Conservation (phyloP, 2,113 vertebrate species). For the Telmatochromis sp. region DNA sequence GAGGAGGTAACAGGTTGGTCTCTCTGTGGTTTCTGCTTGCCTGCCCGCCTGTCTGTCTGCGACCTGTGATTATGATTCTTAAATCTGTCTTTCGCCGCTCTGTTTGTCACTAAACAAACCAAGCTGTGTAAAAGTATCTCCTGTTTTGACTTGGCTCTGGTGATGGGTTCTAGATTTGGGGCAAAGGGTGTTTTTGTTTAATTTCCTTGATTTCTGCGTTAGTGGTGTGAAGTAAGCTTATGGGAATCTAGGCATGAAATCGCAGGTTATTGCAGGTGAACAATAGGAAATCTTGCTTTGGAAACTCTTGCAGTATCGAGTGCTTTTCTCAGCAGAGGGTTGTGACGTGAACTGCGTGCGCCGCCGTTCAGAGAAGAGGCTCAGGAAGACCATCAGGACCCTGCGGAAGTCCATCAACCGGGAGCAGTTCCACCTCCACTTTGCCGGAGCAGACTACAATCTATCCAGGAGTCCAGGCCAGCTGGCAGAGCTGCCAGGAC, state of each 20-base stretch:
- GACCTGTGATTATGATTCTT: constrained; percentile 16
- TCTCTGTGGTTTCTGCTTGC: constrained; percentile 56
- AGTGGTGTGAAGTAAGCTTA: constrained; percentile 6
- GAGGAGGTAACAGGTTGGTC: constrained; percentile 99
- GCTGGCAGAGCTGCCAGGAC: constrained; percentile 63
- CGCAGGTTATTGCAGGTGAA: neutral
- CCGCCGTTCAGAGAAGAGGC: constrained; percentile 85
- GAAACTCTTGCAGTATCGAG: constrained; percentile 49
- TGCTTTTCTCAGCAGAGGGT: constrained; percentile 76
- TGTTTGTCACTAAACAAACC: constrained; percentile 52
- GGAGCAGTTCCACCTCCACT: constrained; percentile 88
- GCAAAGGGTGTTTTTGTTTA: neutral
- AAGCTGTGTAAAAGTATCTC: constrained; percentile 88
- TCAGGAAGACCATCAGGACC: constrained; percentile 87
- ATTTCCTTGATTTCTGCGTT: neutral
- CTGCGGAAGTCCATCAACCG: constrained; percentile 88
- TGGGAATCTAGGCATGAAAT: neutral
- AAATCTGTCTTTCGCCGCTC: constrained; percentile 11
- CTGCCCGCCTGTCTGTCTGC: constrained; percentile 18
- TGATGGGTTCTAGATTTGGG: constrained; percentile 10
- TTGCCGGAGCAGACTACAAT: constrained; percentile 80
- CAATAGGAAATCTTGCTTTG: neutral
- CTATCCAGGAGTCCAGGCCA: constrained; percentile 71
- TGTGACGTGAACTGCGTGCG: constrained; percentile 84
- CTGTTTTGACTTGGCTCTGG: constrained; percentile 78